phyloP scores from a whole-genome alignment of 2,113 vertebrate genomes.

The Cavia porcellus region DNA sequence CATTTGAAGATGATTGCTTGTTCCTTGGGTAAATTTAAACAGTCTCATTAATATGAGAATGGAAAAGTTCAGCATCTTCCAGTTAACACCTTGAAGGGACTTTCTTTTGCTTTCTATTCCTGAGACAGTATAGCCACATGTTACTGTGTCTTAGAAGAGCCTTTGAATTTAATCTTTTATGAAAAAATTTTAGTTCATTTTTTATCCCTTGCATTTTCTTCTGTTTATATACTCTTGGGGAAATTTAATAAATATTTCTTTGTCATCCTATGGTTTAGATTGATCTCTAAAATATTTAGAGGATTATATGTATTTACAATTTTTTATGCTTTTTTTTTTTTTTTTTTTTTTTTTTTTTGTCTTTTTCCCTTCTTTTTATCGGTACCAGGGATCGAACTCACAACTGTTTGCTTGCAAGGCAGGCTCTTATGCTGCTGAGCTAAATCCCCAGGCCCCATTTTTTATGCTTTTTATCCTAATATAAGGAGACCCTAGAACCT shows the following conservation, averaged over 20 bases:
- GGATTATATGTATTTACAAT: conserved; percentile 60
- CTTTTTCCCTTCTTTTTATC: too few species aligned
- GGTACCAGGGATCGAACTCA: too few species aligned
- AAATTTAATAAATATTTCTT: conserved; percentile 76
- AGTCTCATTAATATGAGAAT: neutral
- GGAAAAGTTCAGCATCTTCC: neutral
- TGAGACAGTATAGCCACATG: conserved; percentile 66
- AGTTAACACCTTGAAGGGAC: neutral
- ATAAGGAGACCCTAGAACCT: neutral
- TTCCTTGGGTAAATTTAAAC: neutral
- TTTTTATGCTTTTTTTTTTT: too few species aligned
- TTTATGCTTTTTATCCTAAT: neutral
- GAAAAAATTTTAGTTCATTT: conserved; percentile 69
- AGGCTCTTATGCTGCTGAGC: too few species aligned
- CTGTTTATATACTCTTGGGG: conserved; percentile 28
- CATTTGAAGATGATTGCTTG: neutral
- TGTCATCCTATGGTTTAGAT: conserved; percentile 48
- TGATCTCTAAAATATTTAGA: conserved; percentile 49
- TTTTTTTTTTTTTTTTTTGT: too few species aligned
- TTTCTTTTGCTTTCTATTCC: neutral
- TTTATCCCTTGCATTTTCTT: conserved; percentile 66
- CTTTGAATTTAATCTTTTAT: conserved; percentile 65
- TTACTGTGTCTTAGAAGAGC: conserved; percentile 12
- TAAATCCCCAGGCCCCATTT: too few species aligned
- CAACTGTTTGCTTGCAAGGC: too few species aligned